Base-by-base conservation (phyloP, 2,888 invertebrate genomes). In the Trichogramma dendrolimi region DNA sequence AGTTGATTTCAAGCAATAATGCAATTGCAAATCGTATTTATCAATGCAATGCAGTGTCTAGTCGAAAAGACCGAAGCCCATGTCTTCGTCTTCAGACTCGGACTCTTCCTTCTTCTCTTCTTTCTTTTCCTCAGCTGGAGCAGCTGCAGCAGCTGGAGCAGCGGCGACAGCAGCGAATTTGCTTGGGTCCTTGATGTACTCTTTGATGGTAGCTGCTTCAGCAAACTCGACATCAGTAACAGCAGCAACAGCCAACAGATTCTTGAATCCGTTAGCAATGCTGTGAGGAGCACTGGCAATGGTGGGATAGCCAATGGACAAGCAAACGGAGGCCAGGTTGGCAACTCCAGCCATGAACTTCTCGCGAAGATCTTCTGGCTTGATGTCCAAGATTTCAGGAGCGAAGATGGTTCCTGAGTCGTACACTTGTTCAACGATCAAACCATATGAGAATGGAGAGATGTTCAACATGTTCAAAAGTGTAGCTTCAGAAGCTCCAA, bases 391-490 rank as follows among this genome's bases (percentile, higher is more conserved):
- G 75, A 99, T 95, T 70, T 90, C 91, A 1, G 99, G 98, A 14
- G 94, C 91, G 80, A 98, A 99, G 76, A 97, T 91, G 71, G 97
- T 96, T 62, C 99, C 99, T 67, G 95, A 95, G 80, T 99, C 99
- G 74, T 97, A 99, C 2, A 99, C 98, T 86, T 92, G 92, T 80
- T 92, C 92, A 67, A 99, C 94, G 50, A 92, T 83, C 73, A 99
- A 86, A 84, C 99, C 99, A 77, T 99, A 99, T 58, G 96, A 95
- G 85, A 99, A 99, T 56, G 99, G 99, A 79, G 96, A 97, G 81
- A 99, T 97, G 86, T 96, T 96, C 85, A 99, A 87, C 99, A 99
- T 99, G 86, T 98, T 99, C 71, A 99, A 85, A 63, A 99, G 89
- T 10, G 98, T 96, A 48, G 98, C 96, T 84, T 99, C 99, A 50